Evolutionary conservation across 1,140 invertebrate species (phyloP), one percentile per base, ranked within the genome.

Genomic region (Bicyclus anynana): DNA sequence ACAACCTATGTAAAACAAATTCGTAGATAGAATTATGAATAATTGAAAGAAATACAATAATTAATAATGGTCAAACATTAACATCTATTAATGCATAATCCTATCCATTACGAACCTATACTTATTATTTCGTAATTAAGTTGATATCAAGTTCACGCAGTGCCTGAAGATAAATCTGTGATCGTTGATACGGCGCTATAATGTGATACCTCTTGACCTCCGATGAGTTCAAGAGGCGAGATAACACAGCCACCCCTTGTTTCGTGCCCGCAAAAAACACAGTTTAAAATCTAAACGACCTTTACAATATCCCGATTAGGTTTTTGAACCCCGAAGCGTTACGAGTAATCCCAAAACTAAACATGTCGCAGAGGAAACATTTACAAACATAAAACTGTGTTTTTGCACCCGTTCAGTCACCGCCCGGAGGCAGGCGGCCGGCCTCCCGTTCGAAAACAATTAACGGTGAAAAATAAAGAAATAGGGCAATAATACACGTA

Each of bases 371-470:
- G 7, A 40, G 2, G 48, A 46, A 53, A 52, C 42, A 51, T 46
- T 59, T 54, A 50, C 27, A 49, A 57, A 59, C 52, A 58, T 33
- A 60, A 53, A 49, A 53, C 54, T 65, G 42, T 65, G 58, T 66
- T 66, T 55, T 66, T 44, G 51, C 53, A 60, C 42, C 52, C 29
- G 55, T 51, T 57, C 26, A 20, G 21, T 51, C 63, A 64, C 56
- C 72, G 74, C 77, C 77, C 67, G 62, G 44, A 67, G 79, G 72
- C 76, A 57, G 53, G 44, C 72, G 57, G 67, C 70, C 72, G 65
- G 63, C 80, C 77, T 75, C 72, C 62, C 69, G 65, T 72, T 74
- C 64, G 54, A 73, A 84, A 85, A 83, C 80, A 81, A 83, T 83
- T 81, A 83, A 66, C 63, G 65, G 70, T 58, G 42, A 64, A 68